Evolutionary conservation across 1,140 invertebrate species (phyloP).

Genomic region (Triops longicaudatus): DNA sequence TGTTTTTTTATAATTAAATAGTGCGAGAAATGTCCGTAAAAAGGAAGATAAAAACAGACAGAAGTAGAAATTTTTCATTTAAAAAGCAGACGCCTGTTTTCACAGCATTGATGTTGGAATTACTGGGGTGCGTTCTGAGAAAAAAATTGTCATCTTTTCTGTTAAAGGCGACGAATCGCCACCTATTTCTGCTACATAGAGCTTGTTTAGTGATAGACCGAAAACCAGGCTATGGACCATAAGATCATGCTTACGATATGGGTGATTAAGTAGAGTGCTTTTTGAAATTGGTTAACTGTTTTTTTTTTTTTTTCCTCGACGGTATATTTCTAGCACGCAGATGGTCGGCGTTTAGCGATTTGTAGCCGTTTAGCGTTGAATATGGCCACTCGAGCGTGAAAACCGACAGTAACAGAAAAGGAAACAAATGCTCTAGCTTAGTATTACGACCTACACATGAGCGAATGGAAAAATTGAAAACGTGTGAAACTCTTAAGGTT

Average conservation of each 20-base stretch:
- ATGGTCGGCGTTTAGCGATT: not conserved
- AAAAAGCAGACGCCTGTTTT: not conserved
- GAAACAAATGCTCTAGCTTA: no score
- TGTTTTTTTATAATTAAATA: no score
- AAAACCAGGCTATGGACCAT: not conserved
- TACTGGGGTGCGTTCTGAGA: not conserved
- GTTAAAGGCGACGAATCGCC: not conserved
- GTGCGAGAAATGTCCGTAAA: no score
- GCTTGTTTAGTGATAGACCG: not conserved
- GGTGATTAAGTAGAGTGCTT: slow-evolving; percentile 1
- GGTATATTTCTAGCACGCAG: not conserved
- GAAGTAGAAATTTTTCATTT: no score
- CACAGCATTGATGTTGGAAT: not conserved
- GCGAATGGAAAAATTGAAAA: no score
- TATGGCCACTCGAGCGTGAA: no score
- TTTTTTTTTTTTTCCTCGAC: not conserved
- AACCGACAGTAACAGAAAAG: no score
- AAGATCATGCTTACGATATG: not conserved
- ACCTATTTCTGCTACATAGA: not conserved
- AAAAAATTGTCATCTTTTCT: not conserved
- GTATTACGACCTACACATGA: no score
- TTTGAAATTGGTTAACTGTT: not conserved
- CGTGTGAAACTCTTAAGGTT: no score
- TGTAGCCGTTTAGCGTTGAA: no score
- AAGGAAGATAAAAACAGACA: no score